Percentiles rank a stretch among this genome's conserved stretches.
phyloP scores from a whole-genome alignment of 1,140 invertebrate species.

The Drosophila parvula region DNA sequence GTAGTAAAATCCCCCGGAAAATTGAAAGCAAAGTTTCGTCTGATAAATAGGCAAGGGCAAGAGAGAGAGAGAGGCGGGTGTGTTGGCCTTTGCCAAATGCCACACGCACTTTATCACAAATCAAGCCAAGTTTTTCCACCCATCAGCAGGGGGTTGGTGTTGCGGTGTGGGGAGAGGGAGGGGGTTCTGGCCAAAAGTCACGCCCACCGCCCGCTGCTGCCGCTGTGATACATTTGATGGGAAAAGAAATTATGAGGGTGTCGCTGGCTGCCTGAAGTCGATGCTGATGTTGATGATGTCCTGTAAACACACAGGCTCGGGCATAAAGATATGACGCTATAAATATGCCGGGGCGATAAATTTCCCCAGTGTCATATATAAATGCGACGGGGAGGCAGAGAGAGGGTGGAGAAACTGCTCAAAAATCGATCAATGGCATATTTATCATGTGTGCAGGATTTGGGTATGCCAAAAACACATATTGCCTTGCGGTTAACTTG shows the following conservation, averaged over 20 bases:
- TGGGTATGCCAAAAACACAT: constrained; percentile 9
- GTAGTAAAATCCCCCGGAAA: constrained; percentile 67
- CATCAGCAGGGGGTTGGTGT: constrained; percentile 3
- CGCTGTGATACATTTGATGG: constrained; percentile 79
- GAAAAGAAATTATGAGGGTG: constrained; percentile 78
- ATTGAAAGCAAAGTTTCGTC: constrained; percentile 78
- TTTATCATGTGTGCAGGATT: constrained; percentile 70
- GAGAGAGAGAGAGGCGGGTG: constrained; percentile 3
- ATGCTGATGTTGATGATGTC: constrained; percentile 68
- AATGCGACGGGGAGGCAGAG: not conserved
- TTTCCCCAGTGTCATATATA: constrained; percentile 49
- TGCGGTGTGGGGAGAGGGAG: not conserved
- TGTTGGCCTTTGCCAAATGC: constrained; percentile 60
- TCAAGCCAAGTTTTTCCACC: constrained; percentile 69
- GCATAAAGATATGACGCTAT: constrained; percentile 74
- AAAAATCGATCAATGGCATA: constrained; percentile 83
- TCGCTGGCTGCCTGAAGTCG: constrained; percentile 32
- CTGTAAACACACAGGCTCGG: constrained; percentile 66
- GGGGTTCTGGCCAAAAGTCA: constrained; percentile 59
- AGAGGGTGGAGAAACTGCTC: constrained; percentile 40
- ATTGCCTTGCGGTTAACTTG: constrained; percentile 35
- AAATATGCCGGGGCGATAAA: constrained; percentile 79
- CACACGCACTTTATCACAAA: constrained; percentile 79
- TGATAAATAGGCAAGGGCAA: constrained; percentile 67
- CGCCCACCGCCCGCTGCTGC: constrained; percentile 49